phyloP scores from a whole-genome alignment of 2,888 invertebrate genomes.

The Aethes cnicana region DNA sequence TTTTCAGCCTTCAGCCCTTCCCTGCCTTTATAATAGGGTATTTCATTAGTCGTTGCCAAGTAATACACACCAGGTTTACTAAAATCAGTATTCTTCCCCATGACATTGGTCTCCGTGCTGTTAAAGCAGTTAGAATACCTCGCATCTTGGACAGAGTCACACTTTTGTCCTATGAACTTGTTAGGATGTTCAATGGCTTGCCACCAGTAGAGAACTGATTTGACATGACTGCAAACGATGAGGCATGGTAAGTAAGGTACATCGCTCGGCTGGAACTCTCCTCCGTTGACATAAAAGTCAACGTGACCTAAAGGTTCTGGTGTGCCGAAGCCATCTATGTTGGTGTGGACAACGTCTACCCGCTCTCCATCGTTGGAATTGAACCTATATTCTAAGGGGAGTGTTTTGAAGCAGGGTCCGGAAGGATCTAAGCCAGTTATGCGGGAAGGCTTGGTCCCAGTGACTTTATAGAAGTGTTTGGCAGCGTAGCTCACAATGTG shows the following conservation, averaged over 20 bases:
- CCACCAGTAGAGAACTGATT: slow-evolving; percentile 68
- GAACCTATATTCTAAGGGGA: slow-evolving; percentile 52
- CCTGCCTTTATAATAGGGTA: slow-evolving; percentile 65
- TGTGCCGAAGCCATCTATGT: slow-evolving; percentile 74
- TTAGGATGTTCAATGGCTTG: slow-evolving; percentile 68
- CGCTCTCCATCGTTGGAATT: slow-evolving; percentile 51
- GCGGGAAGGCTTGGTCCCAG: slow-evolving; percentile 60
- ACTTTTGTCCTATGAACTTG: slow-evolving; percentile 63
- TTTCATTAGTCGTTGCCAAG: slow-evolving; percentile 61
- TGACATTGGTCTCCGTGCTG: slow-evolving; percentile 54
- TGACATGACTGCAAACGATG: slow-evolving; percentile 62
- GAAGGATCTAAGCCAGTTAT: slow-evolving; percentile 71
- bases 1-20: slow-evolving; percentile 62
- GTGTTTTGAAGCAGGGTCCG: slow-evolving; percentile 65
- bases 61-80: slow-evolving; percentile 62
- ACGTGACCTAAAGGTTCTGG: slow-evolving; percentile 67
- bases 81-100: slow-evolving; percentile 63
- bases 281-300: slow-evolving; percentile 71
- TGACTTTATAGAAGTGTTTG: slow-evolving; percentile 58
- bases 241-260: slow-evolving; percentile 65
- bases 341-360: slow-evolving; percentile 69
- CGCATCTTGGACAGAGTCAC: slow-evolving; percentile 65
- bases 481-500: slow-evolving; percentile 62
- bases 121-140: slow-evolving; percentile 65
- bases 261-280: slow-evolving; percentile 69